phyloP scores from a whole-genome alignment of 1,140 invertebrate genomes.

The Diachasmimorpha longicaudata region DNA sequence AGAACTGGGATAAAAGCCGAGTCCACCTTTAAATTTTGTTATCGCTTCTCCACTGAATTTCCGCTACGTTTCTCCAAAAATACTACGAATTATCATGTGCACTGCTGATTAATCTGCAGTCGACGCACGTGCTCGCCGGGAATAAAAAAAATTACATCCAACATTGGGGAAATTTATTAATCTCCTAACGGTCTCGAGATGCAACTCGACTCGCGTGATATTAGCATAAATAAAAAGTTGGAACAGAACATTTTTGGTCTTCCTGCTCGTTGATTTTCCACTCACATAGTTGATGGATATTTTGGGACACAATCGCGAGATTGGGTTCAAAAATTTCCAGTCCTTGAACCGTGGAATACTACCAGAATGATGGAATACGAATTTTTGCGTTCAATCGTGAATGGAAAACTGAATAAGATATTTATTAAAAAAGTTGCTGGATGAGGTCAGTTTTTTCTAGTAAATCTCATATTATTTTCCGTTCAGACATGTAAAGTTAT shows the following conservation, averaged over 20 bases:
- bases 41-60: too few relatives aligned
- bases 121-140: neutral
- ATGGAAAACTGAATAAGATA: too few relatives aligned
- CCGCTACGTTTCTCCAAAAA: neutral
- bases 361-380: neutral
- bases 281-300: neutral
- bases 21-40: too few relatives aligned
- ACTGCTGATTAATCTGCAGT: neutral
- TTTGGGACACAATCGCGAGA: neutral
- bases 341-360: neutral
- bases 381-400: too few relatives aligned
- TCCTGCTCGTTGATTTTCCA: neutral
- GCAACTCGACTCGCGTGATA: neutral
- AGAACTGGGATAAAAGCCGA: too few relatives aligned
- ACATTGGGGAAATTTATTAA: neutral
- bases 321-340: neutral
- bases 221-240: neutral
- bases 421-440: too few relatives aligned
- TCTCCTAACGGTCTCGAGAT: neutral
- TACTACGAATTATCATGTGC: neutral
- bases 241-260: neutral
- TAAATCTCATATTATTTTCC: too few relatives aligned
- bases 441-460: too few relatives aligned
- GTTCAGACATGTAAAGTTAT: too few relatives aligned
- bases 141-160: neutral